Evolutionary conservation across 1,140 invertebrate genomes (phyloP).

Genomic region (Trinorchestia longiramus): DNA sequence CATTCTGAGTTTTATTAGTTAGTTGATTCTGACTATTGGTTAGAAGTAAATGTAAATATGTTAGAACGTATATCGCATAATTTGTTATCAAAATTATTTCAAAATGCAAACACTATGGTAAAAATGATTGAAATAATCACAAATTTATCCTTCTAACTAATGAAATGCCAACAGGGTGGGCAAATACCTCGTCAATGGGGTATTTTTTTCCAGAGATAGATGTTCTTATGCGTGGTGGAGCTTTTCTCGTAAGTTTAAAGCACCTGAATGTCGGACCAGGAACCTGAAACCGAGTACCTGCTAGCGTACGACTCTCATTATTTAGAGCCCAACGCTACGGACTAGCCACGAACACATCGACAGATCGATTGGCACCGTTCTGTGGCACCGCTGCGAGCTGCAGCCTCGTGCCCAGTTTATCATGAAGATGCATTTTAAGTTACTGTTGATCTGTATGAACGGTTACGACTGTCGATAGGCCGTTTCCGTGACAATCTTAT

Average conservation of each 20-base stretch:
- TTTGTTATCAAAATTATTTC: too few relatives aligned
- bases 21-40: too few relatives aligned
- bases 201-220: neutral
- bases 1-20: too few relatives aligned
- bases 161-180: neutral
- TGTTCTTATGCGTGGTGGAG: neutral
- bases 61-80: too few relatives aligned
- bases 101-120: too few relatives aligned
- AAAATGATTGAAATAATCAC: neutral
- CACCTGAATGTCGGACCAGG: neutral
- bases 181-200: neutral
- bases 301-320: neutral
- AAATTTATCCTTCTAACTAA: neutral
- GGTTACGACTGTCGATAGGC: too few relatives aligned
- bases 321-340: neutral
- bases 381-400: neutral
- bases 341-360: neutral
- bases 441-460: too few relatives aligned
- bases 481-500: too few relatives aligned
- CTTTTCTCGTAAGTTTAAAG: neutral
- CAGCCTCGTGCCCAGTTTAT: neutral
- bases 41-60: too few relatives aligned
- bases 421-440: too few relatives aligned
- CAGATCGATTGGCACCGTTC: neutral
- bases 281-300: neutral